Base-by-base conservation (phyloP, 2,113 vertebrate species). In the Oryzias curvinotus region DNA sequence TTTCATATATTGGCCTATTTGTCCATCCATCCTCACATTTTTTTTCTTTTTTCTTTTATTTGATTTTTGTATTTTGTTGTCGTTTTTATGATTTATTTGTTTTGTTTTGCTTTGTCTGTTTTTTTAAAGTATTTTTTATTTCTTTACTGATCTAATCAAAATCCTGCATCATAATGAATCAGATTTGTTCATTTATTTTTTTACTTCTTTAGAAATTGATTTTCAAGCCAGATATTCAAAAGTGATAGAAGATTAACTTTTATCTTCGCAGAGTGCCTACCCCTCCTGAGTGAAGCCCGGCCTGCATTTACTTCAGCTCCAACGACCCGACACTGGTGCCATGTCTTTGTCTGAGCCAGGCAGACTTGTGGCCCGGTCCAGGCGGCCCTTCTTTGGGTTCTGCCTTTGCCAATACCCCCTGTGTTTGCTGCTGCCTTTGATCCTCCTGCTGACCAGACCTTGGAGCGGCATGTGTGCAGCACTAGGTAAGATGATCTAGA, bases 181-280 rank as follows among this genome's bases (percentile, higher is more conserved):
- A 3, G 10, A 36, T 36, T 12, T 36, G 36, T 36, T 36, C 8
- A 10, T 36, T 36, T 12, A 12, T 36, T 36, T 23, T 23, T 23
- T 23, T 23, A 23, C 21, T 23, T 36, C 36, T 36, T 69, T 17
- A 55, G 17, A 67, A 51, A 64, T 44, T 25, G 48, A 45, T 17
- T 16, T 46, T 46, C 44, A 46, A 46, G 17, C 5, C 14, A 14
- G 17, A 6, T 81, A 65, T 80, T 36, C 65, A 73, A 52, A 57
- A 65, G 45, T 63, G 28, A 46, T 21, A 68, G 49, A 21, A 59
- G 65, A 43, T 54, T 86, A 61, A 85, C 79, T 73, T 83, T 84
- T 47, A 19, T 67, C 62, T 49, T 53, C 62, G 49, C 85, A 90
- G 89, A 86, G 86, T 86, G 87, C 84, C 84, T 81, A 82, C 63